Conservation (phyloP, 2,888 invertebrate species). For the Cynaeus angustus region DNA sequence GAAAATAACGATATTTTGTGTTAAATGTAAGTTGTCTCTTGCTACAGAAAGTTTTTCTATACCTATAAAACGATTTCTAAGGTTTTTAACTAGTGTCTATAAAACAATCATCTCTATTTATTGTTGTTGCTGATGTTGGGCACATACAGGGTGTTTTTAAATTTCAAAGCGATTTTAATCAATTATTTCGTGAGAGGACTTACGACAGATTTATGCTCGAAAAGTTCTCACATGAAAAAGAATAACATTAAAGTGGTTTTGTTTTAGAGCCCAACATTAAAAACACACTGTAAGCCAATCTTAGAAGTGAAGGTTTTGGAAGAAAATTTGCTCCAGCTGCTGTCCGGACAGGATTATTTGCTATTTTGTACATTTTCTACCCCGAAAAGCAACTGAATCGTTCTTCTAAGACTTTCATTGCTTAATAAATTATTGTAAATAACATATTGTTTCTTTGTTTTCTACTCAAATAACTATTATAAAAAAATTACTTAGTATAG, state of each 20-base stretch:
- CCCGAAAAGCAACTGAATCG: too few species aligned
- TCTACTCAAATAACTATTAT: slow-evolving; percentile 1
- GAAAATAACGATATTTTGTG: slow-evolving; percentile 43
- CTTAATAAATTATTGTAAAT: slow-evolving; percentile 2
- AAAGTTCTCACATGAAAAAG: too few species aligned
- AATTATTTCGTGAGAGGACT: too few species aligned
- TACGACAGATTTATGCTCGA: too few species aligned
- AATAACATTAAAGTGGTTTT: slow-evolving; percentile 38
- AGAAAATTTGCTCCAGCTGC: background rate
- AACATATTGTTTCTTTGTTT: slow-evolving; percentile 4
- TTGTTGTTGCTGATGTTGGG: slow-evolving; percentile 12
- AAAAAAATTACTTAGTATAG: background rate
- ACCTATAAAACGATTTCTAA: slow-evolving; percentile 32
- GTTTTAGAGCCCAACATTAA: slow-evolving; percentile 47
- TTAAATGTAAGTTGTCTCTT: slow-evolving; percentile 42
- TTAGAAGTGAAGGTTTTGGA: slow-evolving; percentile 4
- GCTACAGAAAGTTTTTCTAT: slow-evolving; percentile 34
- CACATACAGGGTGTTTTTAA: slow-evolving; percentile 42
- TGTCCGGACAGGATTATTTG: slow-evolving; percentile 11
- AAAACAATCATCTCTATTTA: slow-evolving; percentile 12
- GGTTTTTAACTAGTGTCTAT: slow-evolving; percentile 24
- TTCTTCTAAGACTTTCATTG: background rate
- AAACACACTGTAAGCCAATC: slow-evolving; percentile 32
- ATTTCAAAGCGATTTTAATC: slow-evolving; percentile 31
- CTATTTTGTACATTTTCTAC: too few species aligned